Conservation (phyloP, 2,797 vertebrate genomes). For the Apogon talboti region DNA sequence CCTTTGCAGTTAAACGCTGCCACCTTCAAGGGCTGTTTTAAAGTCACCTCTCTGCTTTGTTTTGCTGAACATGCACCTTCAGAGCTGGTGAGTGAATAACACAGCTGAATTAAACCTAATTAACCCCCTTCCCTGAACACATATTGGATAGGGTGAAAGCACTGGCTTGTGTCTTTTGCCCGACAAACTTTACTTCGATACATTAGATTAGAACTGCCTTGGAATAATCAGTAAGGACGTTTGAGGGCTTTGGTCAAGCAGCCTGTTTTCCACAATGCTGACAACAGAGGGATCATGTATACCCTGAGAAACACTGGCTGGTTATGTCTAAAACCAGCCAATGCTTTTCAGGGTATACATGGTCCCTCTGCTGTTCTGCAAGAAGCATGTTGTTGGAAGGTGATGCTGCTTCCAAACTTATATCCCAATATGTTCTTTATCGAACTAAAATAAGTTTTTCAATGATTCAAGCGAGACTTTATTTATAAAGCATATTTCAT, state of each 20-base stretch:
- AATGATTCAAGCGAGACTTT: too few species aligned
- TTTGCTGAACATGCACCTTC: slow-evolving; percentile 65
- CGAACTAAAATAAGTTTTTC: too few species aligned
- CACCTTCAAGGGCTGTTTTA: slow-evolving; percentile 49
- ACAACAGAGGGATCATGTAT: not conserved
- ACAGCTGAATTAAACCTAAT: slow-evolving; percentile 68
- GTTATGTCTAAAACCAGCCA: too few species aligned
- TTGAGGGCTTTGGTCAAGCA: slow-evolving; percentile 1
- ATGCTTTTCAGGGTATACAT: too few species aligned
- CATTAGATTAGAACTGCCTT: slow-evolving; percentile 24
- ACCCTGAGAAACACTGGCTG: too few species aligned
- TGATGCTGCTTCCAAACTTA: too few species aligned
- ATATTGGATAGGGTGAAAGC: slow-evolving; percentile 26
- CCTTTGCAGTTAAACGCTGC: slow-evolving; percentile 30
- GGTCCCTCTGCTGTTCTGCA: too few species aligned
- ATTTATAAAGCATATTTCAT: too few species aligned
- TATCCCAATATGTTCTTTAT: too few species aligned
- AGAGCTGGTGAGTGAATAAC: slow-evolving; percentile 45
- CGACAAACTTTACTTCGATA: slow-evolving; percentile 31
- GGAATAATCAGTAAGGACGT: slow-evolving; percentile 8
- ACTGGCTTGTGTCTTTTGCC: slow-evolving; percentile 28
- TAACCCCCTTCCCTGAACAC: slow-evolving; percentile 60
- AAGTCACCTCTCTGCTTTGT: slow-evolving; percentile 65
- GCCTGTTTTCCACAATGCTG: slow-evolving; percentile 2
- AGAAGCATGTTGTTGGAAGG: too few species aligned